phyloP scores from a whole-genome alignment of 2,797 vertebrate genomes.

The Nannoperca australis region DNA sequence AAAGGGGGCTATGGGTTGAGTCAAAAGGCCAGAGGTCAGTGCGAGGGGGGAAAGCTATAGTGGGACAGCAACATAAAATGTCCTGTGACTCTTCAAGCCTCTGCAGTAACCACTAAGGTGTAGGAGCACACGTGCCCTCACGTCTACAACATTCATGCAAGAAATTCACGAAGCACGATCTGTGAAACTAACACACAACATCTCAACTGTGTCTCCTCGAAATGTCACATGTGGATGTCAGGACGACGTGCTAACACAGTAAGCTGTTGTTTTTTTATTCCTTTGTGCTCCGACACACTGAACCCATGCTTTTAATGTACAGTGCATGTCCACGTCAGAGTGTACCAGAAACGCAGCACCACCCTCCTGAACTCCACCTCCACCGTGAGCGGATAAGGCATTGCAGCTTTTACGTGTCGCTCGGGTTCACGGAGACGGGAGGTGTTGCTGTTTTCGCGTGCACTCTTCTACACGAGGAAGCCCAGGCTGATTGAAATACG shows the following conservation, averaged over 20 bases:
- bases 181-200: slow-evolving; percentile 49
- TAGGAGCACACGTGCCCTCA: slow-evolving; percentile 36
- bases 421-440: slow-evolving; percentile 34
- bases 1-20: slow-evolving; percentile 32
- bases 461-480: slow-evolving; percentile 38
- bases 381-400: slow-evolving; percentile 65
- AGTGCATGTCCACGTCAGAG: slow-evolving; percentile 52
- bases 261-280: slow-evolving; percentile 20
- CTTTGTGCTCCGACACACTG: slow-evolving; percentile 37
- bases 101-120: neutral
- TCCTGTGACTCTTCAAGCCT: slow-evolving; percentile 43
- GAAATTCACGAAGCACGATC: slow-evolving; percentile 63
- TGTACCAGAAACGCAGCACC: slow-evolving; percentile 55
- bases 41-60: slow-evolving; percentile 19
- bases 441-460: slow-evolving; percentile 59
- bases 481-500: slow-evolving; percentile 17
- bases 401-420: slow-evolving; percentile 44
- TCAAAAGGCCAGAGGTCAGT: slow-evolving; percentile 47
- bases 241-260: slow-evolving; percentile 51
- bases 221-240: slow-evolving; percentile 43
- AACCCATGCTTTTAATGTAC: slow-evolving; percentile 35
- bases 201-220: slow-evolving; percentile 48
- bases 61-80: slow-evolving; percentile 32
- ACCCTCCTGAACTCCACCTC: slow-evolving; percentile 37
- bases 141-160: slow-evolving; percentile 73